Evolutionary conservation across 2,888 invertebrate species (phyloP).

Genomic region (Eretmocerus hayati): DNA sequence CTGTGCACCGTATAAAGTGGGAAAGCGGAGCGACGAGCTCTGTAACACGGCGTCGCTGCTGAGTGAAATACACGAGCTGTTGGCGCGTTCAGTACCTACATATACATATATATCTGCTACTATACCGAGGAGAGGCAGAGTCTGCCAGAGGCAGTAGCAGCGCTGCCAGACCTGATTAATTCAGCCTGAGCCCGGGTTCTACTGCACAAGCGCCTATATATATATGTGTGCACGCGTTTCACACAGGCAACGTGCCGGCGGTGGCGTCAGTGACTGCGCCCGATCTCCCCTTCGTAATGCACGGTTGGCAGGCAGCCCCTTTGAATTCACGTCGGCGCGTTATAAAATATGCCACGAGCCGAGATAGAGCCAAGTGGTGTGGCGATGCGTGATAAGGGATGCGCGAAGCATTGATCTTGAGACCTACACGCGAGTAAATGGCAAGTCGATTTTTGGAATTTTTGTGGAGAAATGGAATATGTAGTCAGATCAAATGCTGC

Average conservation of each 20-base stretch:
- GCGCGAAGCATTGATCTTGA: too few species aligned
- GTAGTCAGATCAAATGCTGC: too few species aligned
- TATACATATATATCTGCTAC: too few species aligned
- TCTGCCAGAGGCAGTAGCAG: background rate
- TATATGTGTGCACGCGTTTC: background rate
- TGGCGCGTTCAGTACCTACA: too few species aligned
- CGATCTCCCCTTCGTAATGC: slow-evolving; percentile 19
- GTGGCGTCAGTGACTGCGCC: too few species aligned
- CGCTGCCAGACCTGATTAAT: slow-evolving; percentile 21
- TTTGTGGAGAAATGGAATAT: too few species aligned
- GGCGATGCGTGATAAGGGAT: too few species aligned
- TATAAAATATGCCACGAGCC: slow-evolving; percentile 18
- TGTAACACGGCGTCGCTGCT: slow-evolving; percentile 1
- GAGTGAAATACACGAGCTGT: slow-evolving; percentile 3
- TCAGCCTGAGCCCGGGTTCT: slow-evolving; percentile 16
- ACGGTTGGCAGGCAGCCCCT: slow-evolving; percentile 12
- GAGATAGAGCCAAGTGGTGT: too few species aligned
- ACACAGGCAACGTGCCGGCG: background rate
- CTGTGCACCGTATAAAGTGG: background rate
- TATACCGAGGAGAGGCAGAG: background rate
- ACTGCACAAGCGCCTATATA: background rate
- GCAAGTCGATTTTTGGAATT: too few species aligned
- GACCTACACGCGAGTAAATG: too few species aligned
- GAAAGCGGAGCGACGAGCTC: background rate
- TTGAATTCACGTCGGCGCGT: slow-evolving; percentile 9